phyloP scores from a whole-genome alignment of 2,888 invertebrate genomes.

The Macrosoma leucophasiata region DNA sequence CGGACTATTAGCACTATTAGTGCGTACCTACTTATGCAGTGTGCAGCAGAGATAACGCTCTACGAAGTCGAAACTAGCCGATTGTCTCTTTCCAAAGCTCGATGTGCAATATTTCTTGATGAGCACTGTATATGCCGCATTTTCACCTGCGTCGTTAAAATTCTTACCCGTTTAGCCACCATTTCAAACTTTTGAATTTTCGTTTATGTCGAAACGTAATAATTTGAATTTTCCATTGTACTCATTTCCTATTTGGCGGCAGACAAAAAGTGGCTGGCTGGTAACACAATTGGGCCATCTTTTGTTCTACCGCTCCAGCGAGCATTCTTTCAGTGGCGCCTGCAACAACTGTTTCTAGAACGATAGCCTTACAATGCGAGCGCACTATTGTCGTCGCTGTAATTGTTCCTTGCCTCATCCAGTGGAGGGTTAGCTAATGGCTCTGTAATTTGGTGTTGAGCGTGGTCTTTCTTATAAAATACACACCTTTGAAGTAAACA shows the following conservation, averaged over 20 bases:
- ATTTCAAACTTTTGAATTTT: slow-evolving; percentile 18
- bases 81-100: no score
- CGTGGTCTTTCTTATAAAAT: slow-evolving; percentile 14
- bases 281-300: slow-evolving; percentile 52
- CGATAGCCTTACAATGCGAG: slow-evolving; percentile 49
- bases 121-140: no score
- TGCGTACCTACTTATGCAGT: no score
- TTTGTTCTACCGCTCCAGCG: slow-evolving; percentile 44
- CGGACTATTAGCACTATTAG: no score
- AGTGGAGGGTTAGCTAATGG: slow-evolving; percentile 48
- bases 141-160: no score
- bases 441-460: slow-evolving; percentile 39
- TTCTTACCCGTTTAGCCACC: no score
- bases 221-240: slow-evolving; percentile 38
- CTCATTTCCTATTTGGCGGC: slow-evolving; percentile 42
- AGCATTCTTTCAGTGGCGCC: slow-evolving; percentile 42
- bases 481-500: no score
- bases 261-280: slow-evolving; percentile 42
- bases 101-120: no score
- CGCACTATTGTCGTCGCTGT: slow-evolving; percentile 49
- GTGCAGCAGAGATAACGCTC: no score
- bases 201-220: slow-evolving; percentile 13
- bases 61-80: no score
- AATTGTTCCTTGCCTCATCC: slow-evolving; percentile 54
- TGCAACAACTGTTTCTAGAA: slow-evolving; percentile 52